Evolutionary conservation across 2,888 invertebrate species (phyloP).

Genomic region (Netelia virgata): DNA sequence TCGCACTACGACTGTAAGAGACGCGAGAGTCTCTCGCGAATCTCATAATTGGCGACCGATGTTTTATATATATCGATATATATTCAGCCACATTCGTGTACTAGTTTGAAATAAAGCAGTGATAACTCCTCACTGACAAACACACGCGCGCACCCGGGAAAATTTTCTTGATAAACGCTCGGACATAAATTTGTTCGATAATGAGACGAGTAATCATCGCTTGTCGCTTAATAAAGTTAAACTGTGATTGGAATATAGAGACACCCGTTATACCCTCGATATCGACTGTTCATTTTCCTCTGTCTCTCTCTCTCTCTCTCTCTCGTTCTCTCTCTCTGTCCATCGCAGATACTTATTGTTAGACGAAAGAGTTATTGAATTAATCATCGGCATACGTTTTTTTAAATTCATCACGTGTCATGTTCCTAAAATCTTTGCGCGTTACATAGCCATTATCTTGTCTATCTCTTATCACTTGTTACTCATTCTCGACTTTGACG

Average conservation of each 20-base stretch:
- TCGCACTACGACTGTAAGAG: conserved; percentile 38
- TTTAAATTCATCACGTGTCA: too few relatives aligned
- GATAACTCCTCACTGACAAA: background rate
- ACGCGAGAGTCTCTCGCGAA: conserved; percentile 66
- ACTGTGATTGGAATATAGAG: conserved; percentile 65
- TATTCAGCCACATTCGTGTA: background rate
- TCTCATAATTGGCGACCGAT: conserved; percentile 77
- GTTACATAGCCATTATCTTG: background rate
- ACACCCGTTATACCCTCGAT: background rate
- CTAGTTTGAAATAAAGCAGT: background rate
- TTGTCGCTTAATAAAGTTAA: conserved; percentile 75
- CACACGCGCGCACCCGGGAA: conserved; percentile 59
- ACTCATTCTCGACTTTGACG: background rate
- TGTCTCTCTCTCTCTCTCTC: background rate
- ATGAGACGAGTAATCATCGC: conserved; percentile 79
- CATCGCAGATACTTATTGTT: conserved; percentile 65
- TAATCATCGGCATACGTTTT: conserved; percentile 53
- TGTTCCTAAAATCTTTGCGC: background rate
- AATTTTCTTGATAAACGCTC: conserved; percentile 72
- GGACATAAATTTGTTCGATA: conserved; percentile 78
- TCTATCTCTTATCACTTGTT: background rate
- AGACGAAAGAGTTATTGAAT: conserved; percentile 74
- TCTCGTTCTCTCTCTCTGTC: conserved; percentile 53
- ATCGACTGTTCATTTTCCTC: conserved; percentile 7
- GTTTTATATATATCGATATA: conserved; percentile 47